Conservation (phyloP, 2,888 invertebrate species). For the Apodemia duryi region DNA sequence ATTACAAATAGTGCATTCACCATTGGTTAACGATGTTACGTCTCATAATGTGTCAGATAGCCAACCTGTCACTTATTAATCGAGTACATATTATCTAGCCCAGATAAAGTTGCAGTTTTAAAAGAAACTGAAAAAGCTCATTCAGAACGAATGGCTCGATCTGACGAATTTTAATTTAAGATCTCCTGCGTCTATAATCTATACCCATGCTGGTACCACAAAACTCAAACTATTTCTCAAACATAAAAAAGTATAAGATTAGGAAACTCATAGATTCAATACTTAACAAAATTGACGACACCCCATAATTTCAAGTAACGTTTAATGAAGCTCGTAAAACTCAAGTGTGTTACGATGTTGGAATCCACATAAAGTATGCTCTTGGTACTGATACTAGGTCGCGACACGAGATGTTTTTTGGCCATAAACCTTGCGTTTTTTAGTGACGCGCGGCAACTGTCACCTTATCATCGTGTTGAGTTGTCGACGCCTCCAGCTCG, state of each 20-base stretch:
- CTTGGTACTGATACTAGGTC: slow-evolving; percentile 30
- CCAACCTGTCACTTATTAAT: too few species aligned
- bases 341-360: slow-evolving; percentile 62
- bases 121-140: too few species aligned
- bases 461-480: slow-evolving; percentile 75
- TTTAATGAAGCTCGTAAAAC: slow-evolving; percentile 63
- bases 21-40: too few species aligned
- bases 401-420: slow-evolving; percentile 55
- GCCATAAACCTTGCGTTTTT: slow-evolving; percentile 67
- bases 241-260: slow-evolving; percentile 25
- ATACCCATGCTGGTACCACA: too few species aligned
- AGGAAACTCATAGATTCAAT: slow-evolving; percentile 48
- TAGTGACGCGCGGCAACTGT: slow-evolving; percentile 67
- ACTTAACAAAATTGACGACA: slow-evolving; percentile 53
- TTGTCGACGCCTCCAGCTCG: slow-evolving; percentile 78
- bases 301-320: slow-evolving; percentile 51
- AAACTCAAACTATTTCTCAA: too few species aligned
- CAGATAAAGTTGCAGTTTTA: too few species aligned
- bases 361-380: slow-evolving; percentile 62
- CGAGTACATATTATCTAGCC: too few species aligned
- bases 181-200: too few species aligned
- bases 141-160: too few species aligned
- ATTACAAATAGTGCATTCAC: too few species aligned
- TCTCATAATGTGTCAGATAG: too few species aligned
- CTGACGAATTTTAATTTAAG: too few species aligned